phyloP scores from a whole-genome alignment of 2,888 invertebrate species.

The Carpatolechia fugitivella region DNA sequence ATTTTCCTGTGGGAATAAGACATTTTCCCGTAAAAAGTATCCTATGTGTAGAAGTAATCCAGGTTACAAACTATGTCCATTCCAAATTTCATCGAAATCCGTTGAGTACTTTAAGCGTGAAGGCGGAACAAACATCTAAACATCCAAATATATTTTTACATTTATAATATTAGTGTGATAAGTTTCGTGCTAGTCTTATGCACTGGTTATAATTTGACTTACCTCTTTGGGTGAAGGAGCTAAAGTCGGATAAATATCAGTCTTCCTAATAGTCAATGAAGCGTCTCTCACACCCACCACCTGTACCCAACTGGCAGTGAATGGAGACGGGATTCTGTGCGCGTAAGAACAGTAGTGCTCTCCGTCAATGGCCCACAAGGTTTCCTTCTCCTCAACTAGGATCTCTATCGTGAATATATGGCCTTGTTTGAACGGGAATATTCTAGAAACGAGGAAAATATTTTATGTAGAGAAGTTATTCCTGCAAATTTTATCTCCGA shows the following conservation, averaged over 20 bases:
- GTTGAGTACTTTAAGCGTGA: no score
- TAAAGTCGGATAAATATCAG: slow-evolving; percentile 63
- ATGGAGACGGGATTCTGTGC: slow-evolving; percentile 74
- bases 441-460: slow-evolving; percentile 33
- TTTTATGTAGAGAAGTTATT: not conserved
- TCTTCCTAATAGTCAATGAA: slow-evolving; percentile 80
- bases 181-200: no score
- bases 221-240: slow-evolving; percentile 50
- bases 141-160: no score
- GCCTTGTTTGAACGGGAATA: slow-evolving; percentile 71
- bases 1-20: no score
- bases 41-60: no score
- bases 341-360: slow-evolving; percentile 84
- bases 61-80: no score
- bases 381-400: slow-evolving; percentile 79
- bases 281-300: slow-evolving; percentile 81
- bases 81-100: no score
- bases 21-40: no score
- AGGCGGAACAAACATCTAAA: no score
- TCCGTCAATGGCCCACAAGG: slow-evolving; percentile 85
- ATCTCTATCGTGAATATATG: slow-evolving; percentile 79
- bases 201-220: no score
- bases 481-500: no score
- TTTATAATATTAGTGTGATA: no score
- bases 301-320: slow-evolving; percentile 71